Evolutionary conservation across 2,797 vertebrate genomes (phyloP), one percentile per base, ranked within the genome.

Genomic region (Anas flavirostris): DNA sequence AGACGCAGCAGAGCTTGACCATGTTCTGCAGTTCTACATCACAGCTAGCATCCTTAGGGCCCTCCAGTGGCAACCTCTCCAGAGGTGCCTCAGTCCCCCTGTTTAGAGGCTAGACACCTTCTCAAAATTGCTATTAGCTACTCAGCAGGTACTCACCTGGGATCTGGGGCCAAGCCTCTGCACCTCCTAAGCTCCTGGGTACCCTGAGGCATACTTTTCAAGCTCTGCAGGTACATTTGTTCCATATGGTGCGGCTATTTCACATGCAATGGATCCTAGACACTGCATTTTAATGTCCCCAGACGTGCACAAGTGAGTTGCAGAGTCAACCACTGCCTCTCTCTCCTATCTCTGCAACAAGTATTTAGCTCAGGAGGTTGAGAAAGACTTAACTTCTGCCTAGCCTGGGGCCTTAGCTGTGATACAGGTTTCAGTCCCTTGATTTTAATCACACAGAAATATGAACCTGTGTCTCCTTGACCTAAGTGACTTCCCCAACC

Each of bases 401-500:
- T 77, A 76, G 41, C 26, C 41, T 58, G n/a, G 10, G 26, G 33
- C 29, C 28, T 93, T 67, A 76, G 23, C 46, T 74, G 12, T 35
- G 29, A 55, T 12, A 73, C 10, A 69, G 19, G 41, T 53, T 72
- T 75, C 81, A 88, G 86, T 37, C 12, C 33, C 70, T 63, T 59
- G 12, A 82, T 82, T 88, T 84, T 50, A 84, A 69, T 70, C 43
- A 67, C 17, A 78, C 9, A 86, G 28, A 90, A 93, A 35, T 43
- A 73, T 8, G 55, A 91, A 55, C 2, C 13, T 2, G 0, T 2
- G 1, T 59, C 12, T 2, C 29, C 91, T 78, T 62, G 52, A 58
- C 18, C 17, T 53, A 58, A 88, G 50, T 28, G 17, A 55, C 44
- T 79, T 84, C 28, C 9, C 37, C 29, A 33, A 66, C 6, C 13